phyloP scores from a whole-genome alignment of 53 echinoderm and acorn worm species.

The Stichopus horrens region DNA sequence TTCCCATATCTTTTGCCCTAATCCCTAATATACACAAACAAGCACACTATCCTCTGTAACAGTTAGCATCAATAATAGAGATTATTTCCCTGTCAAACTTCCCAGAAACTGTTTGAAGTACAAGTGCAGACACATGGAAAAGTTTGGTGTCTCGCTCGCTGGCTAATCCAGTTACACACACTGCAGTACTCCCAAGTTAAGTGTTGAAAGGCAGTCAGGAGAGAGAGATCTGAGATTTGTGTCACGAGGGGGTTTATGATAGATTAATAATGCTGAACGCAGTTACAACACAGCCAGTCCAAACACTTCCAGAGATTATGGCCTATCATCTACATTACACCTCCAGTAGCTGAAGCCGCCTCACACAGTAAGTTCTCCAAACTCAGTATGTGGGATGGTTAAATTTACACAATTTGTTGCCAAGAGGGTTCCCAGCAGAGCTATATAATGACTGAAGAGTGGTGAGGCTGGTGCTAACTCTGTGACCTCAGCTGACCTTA shows the following conservation, averaged over 20 bases:
- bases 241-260: conserved; percentile 37
- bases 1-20: not conserved
- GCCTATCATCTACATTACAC: not conserved
- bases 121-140: not conserved
- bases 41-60: not conserved
- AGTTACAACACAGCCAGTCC: conserved; percentile 28
- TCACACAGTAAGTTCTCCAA: not conserved
- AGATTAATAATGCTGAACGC: conserved; percentile 24
- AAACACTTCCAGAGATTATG: conserved; percentile 22
- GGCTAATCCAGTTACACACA: conserved; percentile 38
- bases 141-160: not conserved
- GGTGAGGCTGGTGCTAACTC: conserved; percentile 31
- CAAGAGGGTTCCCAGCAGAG: conserved; percentile 38
- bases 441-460: conserved; percentile 35
- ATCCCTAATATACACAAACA: conserved; percentile 33
- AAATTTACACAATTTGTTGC: conserved; percentile 47
- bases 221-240: conserved; percentile 12
- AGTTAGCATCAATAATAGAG: conserved; percentile 19
- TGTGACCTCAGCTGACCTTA: conserved; percentile 40
- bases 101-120: not conserved
- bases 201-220: conserved; percentile 37
- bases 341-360: not conserved
- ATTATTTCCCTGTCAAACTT: conserved; percentile 5
- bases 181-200: conserved; percentile 14
- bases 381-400: conserved; percentile 39